These are phyloP conservation scores for Platycheirus rosarum DNA, from an alignment of 2,888 invertebrate genomes.

Conservation along the genomic window DNA sequence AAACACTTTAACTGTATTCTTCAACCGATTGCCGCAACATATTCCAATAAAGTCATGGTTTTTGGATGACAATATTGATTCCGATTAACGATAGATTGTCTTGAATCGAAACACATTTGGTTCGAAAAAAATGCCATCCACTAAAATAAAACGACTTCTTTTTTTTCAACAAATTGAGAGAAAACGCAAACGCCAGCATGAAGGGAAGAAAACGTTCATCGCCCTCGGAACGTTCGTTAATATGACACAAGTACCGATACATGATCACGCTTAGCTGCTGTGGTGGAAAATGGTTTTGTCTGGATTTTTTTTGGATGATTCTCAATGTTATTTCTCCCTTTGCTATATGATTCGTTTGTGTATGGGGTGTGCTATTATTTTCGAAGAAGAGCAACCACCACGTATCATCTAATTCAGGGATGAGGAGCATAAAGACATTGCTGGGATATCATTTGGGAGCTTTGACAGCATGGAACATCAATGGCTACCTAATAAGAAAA, in stretches of 20 bases:
- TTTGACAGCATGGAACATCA: slow-evolving; percentile 41
- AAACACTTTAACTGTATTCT: neutral
- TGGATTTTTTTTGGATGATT: slow-evolving; percentile 32
- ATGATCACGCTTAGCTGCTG: slow-evolving; percentile 14
- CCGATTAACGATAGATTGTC: slow-evolving; percentile 22
- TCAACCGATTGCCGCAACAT: neutral
- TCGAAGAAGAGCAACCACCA: neutral
- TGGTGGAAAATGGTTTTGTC: slow-evolving; percentile 23
- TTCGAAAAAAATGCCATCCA: slow-evolving; percentile 4
- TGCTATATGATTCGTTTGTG: slow-evolving; percentile 1
- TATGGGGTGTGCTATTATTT: slow-evolving; percentile 9
- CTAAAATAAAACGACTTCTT: neutral
- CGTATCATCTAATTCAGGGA: neutral
- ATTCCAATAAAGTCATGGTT: neutral
- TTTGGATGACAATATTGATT: slow-evolving; percentile 6
- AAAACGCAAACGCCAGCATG: slow-evolving; percentile 10
- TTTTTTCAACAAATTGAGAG: neutral
- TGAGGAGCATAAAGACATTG: slow-evolving; percentile 28
- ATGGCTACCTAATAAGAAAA: slow-evolving; percentile 44
- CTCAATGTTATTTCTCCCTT: neutral
- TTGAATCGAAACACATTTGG: slow-evolving; percentile 7
- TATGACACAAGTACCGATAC: slow-evolving; percentile 30
- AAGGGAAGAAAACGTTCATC: slow-evolving; percentile 1
- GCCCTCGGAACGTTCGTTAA: slow-evolving; percentile 21
- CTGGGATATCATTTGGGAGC: slow-evolving; percentile 39